Base-by-base conservation (phyloP, 2,797 vertebrate species). In the Gymnodraco acuticeps region DNA sequence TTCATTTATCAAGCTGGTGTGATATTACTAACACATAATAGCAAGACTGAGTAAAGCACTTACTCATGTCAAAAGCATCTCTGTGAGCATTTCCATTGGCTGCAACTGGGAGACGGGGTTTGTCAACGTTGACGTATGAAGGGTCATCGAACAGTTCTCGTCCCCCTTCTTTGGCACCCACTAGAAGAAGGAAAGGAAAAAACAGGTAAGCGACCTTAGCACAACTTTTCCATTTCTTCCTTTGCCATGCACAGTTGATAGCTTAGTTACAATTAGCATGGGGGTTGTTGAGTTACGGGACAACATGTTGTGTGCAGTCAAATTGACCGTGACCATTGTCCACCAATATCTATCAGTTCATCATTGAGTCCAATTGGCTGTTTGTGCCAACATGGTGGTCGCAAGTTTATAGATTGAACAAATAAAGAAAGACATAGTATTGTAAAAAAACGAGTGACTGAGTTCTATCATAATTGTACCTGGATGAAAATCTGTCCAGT, bases 51-150 rank as follows among this genome's bases (percentile, higher is more conserved):
- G n/a, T 51, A 5, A 66, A 12, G 16, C 20, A 95, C 97, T 95
- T 89, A 99, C 98, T 99, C 98, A 99, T 99, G 87, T 99, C 98
- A 1, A 99, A 99, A 46, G 96, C 96, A 69, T 99, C 98, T 71
- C 96, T 95, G 90, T 99, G 96, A 20, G 93, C 41, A 0, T 95
- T 96, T 76, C 98, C 98, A 80, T 97, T 97, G 65, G 96, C 67
- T 0, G 95, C 62, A 3, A 64, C 91, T 12, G 91, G 92, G 20
- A 90, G 95, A 69, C 96, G 95, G 5, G 95, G 83, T 84, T 98
- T 99, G 82, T 99, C 97, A 85, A 99, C 97, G 0, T 99, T 99
- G 78, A 99, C 98, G 0, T 99, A 99, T 0, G 98, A 99, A 0
- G 97, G 98, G 78, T 99, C 98, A 53, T 99, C 98, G 8, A 98